These are phyloP conservation scores for Perca schrenkii DNA, from an alignment of 2,113 vertebrate genomes.

Conservation along the genomic window DNA sequence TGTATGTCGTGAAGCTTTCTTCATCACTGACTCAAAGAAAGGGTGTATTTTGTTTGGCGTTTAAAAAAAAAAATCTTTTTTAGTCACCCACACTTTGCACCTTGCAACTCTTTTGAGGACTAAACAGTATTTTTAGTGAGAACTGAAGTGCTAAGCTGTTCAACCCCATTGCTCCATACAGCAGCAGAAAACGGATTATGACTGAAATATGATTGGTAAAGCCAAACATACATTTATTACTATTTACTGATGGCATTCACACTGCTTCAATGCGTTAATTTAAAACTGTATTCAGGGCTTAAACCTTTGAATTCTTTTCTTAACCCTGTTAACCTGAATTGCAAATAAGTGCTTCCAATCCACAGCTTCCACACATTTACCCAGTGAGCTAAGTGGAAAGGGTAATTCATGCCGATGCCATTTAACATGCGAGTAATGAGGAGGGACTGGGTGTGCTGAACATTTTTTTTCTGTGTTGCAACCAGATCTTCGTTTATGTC, in stretches of 20 bases:
- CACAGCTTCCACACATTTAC: slow-evolving; percentile 38
- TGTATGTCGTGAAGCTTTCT: neutral
- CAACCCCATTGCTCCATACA: neutral
- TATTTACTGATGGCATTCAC: slow-evolving; percentile 7
- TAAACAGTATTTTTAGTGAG: slow-evolving; percentile 3
- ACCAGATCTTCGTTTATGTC: slow-evolving; percentile 65
- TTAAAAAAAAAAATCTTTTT: neutral
- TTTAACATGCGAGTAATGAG: slow-evolving; percentile 48
- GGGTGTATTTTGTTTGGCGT: neutral
- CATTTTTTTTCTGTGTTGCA: slow-evolving; percentile 47
- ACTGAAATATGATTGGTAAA: slow-evolving; percentile 9
- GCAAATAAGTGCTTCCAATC: slow-evolving; percentile 24
- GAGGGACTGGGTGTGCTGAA: slow-evolving; percentile 26
- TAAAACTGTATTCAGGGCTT: slow-evolving; percentile 21
- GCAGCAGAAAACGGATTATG: slow-evolving; percentile 6
- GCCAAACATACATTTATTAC: slow-evolving; percentile 16
- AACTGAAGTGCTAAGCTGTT: neutral
- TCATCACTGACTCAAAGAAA: neutral
- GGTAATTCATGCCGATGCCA: slow-evolving; percentile 38
- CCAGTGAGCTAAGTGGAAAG: slow-evolving; percentile 44
- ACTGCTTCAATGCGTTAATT: slow-evolving; percentile 12
- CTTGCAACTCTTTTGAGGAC: neutral
- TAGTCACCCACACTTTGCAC: neutral
- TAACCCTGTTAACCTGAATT: slow-evolving; percentile 32
- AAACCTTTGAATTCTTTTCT: slow-evolving; percentile 16